Percentiles rank a stretch among this genome's conserved stretches.
phyloP scores from a whole-genome alignment of 2,888 invertebrate genomes.

The Drosophila affinis region DNA sequence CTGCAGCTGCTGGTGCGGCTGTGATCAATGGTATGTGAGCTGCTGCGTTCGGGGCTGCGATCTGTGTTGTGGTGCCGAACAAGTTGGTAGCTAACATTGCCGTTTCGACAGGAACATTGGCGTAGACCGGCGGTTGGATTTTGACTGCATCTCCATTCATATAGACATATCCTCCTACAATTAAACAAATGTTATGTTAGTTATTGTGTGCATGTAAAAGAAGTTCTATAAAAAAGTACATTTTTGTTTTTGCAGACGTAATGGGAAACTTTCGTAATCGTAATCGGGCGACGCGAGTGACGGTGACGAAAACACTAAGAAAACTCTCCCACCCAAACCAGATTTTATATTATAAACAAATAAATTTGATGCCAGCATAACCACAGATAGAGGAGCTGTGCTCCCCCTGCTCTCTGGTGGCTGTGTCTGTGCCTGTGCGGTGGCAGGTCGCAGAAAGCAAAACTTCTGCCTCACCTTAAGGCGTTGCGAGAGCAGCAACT shows the following conservation, averaged over 20 bases:
- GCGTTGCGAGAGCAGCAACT: slow-evolving; percentile 2
- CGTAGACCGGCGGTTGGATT: slow-evolving; percentile 87
- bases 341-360: slow-evolving; percentile 20
- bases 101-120: slow-evolving; percentile 88
- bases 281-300: slow-evolving; percentile 31
- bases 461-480: slow-evolving; percentile 61
- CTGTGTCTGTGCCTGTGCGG: not conserved
- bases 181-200: slow-evolving; percentile 5
- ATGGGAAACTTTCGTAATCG: slow-evolving; percentile 36
- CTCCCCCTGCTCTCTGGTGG: not conserved
- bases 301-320: not conserved
- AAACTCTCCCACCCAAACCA: slow-evolving; percentile 14
- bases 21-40: slow-evolving; percentile 81
- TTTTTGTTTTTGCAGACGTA: slow-evolving; percentile 35
- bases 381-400: slow-evolving; percentile 35
- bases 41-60: slow-evolving; percentile 66
- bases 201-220: slow-evolving; percentile 1
- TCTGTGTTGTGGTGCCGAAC: slow-evolving; percentile 81
- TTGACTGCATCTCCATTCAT: slow-evolving; percentile 93
- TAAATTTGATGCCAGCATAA: slow-evolving; percentile 67
- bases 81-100: slow-evolving; percentile 84
- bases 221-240: slow-evolving; percentile 15
- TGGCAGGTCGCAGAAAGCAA: slow-evolving; percentile 10
- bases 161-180: slow-evolving; percentile 88
- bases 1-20: slow-evolving; percentile 75